Evolutionary conservation across 2,797 vertebrate species (phyloP).

Genomic region (Pseudochirops cupreus): DNA sequence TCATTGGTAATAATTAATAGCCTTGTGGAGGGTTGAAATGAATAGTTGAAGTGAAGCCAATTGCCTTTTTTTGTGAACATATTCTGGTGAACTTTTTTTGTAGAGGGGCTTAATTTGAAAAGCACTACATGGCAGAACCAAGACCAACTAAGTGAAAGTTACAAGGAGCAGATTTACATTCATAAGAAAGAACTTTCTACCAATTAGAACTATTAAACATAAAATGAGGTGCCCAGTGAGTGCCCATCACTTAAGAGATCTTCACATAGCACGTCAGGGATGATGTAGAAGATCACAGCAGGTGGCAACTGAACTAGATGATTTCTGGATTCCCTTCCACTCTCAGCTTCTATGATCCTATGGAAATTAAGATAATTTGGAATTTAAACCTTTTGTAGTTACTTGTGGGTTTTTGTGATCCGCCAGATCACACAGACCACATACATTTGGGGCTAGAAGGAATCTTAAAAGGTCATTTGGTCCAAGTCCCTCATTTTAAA

Average conservation of each 20-base stretch:
- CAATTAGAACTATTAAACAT: not conserved
- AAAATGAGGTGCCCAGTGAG: not conserved
- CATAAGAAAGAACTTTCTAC: not conserved
- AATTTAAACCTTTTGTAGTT: not conserved
- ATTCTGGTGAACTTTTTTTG: not conserved
- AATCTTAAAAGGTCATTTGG: not conserved
- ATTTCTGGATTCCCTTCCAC: not conserved
- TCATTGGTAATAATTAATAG: not conserved
- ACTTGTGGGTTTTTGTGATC: not conserved
- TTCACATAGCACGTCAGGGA: not conserved
- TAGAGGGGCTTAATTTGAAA: not conserved
- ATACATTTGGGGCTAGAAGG: not conserved
- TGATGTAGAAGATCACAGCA: not conserved
- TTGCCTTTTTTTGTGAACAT: not conserved
- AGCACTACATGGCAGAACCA: not conserved
- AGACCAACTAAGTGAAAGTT: not conserved
- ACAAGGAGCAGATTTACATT: not conserved
- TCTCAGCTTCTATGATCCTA: not conserved
- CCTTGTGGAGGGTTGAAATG: constrained; percentile 1
- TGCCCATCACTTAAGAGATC: not conserved
- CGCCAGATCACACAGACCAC: not conserved
- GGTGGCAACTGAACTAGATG: not conserved
- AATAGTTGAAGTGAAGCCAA: not conserved
- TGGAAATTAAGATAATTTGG: not conserved
- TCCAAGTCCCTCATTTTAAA: not conserved